These are phyloP conservation scores for Tretioscincus oriximinensis DNA, from an alignment of 2,113 vertebrate species.

Conservation along the genomic window DNA sequence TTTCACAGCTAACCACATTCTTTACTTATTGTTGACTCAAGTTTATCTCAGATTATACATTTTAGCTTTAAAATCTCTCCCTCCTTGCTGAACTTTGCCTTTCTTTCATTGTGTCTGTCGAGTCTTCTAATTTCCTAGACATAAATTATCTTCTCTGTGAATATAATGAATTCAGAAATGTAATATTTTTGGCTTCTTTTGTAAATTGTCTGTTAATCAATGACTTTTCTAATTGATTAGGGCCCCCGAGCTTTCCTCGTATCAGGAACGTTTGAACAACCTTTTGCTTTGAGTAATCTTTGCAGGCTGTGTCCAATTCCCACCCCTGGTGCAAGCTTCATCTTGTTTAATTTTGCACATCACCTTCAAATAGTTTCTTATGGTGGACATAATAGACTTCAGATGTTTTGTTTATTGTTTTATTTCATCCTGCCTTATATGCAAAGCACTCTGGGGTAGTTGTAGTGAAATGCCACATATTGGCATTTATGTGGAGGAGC, in stretches of 20 bases:
- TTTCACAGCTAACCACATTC: not conserved
- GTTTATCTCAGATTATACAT: not conserved
- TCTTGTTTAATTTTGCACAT: too few relatives aligned
- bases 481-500: too few relatives aligned
- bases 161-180: not conserved
- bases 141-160: not conserved
- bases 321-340: too few relatives aligned
- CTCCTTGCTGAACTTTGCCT: not conserved
- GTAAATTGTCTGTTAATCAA: slow-evolving; percentile 3
- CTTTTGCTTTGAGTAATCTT: not conserved
- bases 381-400: too few relatives aligned
- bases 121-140: slow-evolving; percentile 8
- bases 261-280: not conserved
- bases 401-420: too few relatives aligned
- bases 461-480: too few relatives aligned
- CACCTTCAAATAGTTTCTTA: too few relatives aligned
- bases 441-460: too few relatives aligned
- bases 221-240: slow-evolving; percentile 1
- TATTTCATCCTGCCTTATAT: too few relatives aligned
- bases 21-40: not conserved
- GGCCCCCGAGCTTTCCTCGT: not conserved
- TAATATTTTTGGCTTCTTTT: not conserved
- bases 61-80: not conserved
- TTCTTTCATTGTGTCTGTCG: not conserved
- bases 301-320: not conserved